phyloP scores from a whole-genome alignment of 1,140 invertebrate genomes.

The Bombyx mori region ASM3026992v2 NC_085118.1:11651501-11652000 shows the following conservation, averaged over 20 bases:
- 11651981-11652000: no score
- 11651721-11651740: constrained; percentile 90
- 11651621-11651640: constrained; percentile 84
- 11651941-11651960: no score
- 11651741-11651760: constrained; percentile 84
- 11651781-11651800: constrained; percentile 86
- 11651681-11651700: constrained; percentile 92
- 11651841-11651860: no score
- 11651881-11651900: no score
- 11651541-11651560: neutral
- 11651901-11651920: no score
- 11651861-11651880: no score
- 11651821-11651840: constrained; percentile 49
- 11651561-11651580: constrained; percentile 69
- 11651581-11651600: constrained; percentile 96
- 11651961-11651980: no score
- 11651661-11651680: constrained; percentile 92
- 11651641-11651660: constrained; percentile 91
- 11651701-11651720: constrained; percentile 94
- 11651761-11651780: constrained; percentile 85
- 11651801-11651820: constrained; percentile 76
- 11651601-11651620: constrained; percentile 91
- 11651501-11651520: no score
- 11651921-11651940: no score
- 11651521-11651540: no score